phyloP scores from a whole-genome alignment of 2,888 invertebrate genomes.

The Xestoiulus laeticollis region DNA sequence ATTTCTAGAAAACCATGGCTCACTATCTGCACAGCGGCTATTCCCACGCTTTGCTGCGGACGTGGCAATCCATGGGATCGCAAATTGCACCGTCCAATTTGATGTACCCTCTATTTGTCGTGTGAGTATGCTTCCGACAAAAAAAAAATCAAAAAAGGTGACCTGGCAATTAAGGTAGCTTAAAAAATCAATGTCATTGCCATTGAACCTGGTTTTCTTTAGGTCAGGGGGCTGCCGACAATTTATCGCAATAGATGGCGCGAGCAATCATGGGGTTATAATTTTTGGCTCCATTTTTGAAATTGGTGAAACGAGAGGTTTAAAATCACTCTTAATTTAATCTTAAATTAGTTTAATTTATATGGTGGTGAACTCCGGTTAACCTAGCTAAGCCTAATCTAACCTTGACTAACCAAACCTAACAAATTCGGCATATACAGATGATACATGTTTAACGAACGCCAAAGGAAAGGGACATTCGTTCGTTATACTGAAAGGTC shows the following conservation, averaged over 20 bases:
- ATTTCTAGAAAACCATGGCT: constrained; percentile 16
- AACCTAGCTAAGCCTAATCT: no score
- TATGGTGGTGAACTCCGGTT: no score
- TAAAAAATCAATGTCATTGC: background rate
- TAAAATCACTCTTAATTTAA: no score
- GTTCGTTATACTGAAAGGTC: no score
- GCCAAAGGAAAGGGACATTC: no score
- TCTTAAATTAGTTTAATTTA: no score
- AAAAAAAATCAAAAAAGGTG: background rate
- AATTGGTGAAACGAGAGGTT: background rate
- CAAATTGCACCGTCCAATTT: constrained; percentile 47
- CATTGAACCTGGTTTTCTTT: background rate
- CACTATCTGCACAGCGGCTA: constrained; percentile 52
- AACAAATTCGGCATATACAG: no score
- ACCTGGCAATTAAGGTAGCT: background rate
- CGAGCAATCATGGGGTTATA: background rate
- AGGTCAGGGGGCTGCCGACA: background rate
- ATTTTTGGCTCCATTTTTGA: background rate
- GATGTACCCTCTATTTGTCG: constrained; percentile 55
- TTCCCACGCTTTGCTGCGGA: constrained; percentile 50
- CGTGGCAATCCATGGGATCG: constrained; percentile 50
- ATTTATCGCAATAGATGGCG: background rate
- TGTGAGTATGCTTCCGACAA: constrained; percentile 47
- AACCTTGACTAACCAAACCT: no score
- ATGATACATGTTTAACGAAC: no score